These are phyloP conservation scores for Oreochromis aureus DNA, from an alignment of 2,113 vertebrate species.

Conservation along the genomic window DNA sequence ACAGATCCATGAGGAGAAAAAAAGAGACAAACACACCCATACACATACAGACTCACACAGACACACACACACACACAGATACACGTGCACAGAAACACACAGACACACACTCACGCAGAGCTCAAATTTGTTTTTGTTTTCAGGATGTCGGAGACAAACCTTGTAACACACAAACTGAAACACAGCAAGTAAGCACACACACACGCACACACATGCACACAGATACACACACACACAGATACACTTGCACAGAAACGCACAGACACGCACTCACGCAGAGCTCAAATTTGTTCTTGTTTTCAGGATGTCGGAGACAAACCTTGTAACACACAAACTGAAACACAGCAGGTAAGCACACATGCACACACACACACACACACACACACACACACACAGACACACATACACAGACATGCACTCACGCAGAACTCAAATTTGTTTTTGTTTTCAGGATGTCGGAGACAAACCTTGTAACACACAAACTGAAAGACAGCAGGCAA, in stretches of 20 bases:
- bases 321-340: constrained; percentile 79
- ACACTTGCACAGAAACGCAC: no score
- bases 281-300: background rate
- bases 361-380: background rate
- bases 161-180: no score
- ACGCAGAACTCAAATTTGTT: no score
- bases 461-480: constrained; percentile 77
- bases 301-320: constrained; percentile 82
- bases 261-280: no score
- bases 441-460: constrained; percentile 76
- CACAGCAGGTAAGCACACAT: constrained; percentile 77
- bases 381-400: background rate
- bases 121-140: background rate
- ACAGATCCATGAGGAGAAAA: background rate
- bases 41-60: background rate
- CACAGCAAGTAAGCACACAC: no score
- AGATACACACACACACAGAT: no score
- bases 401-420: no score
- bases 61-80: background rate
- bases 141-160: background rate
- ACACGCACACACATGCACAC: background rate
- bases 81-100: background rate
- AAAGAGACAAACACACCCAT: background rate
- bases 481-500: constrained; percentile 84
- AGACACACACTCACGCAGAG: background rate